Percentiles rank a stretch among this genome's conserved stretches.
Conservation (phyloP, 1,140 invertebrate genomes). For the Saccostrea glomerata region DNA sequence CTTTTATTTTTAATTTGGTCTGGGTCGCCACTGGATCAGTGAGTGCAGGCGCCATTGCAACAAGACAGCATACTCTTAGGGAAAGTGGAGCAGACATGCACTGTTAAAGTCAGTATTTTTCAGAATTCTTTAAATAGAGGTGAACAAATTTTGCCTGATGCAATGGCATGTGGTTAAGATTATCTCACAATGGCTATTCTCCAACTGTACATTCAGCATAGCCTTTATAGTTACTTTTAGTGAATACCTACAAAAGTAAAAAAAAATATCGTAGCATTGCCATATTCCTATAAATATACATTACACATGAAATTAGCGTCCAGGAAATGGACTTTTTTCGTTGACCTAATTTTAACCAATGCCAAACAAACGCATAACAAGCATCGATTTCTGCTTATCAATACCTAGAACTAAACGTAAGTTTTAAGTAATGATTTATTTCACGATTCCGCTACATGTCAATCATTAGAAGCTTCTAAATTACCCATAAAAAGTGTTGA, state of each 20-base stretch:
- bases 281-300: conserved; percentile 13
- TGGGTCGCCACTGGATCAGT: conserved; percentile 72
- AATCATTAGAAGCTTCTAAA: not conserved
- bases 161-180: not conserved
- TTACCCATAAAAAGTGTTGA: not conserved
- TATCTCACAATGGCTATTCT: conserved; percentile 2
- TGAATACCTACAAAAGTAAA: conserved; percentile 26
- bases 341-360: not conserved
- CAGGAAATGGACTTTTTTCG: not conserved
- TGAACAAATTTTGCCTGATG: not conserved
- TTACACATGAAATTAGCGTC: not conserved
- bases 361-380: conserved; percentile 2
- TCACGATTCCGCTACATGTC: not conserved
- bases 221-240: not conserved
- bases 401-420: not conserved
- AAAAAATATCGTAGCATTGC: not conserved
- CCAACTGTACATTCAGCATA: conserved; percentile 30
- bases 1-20: conserved; percentile 64
- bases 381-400: not conserved
- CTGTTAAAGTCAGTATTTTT: not conserved
- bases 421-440: not conserved
- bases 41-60: conserved; percentile 76
- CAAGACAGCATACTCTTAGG: conserved; percentile 77
- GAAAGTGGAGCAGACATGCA: conserved; percentile 72
- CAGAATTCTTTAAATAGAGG: conserved; percentile 17